A percentile compares a stretch with the other conserved stretches of the same genome.
Evolutionary conservation across 2,888 invertebrate genomes (phyloP).

Genomic region (Cataglyphis rosenhaueri): DNA sequence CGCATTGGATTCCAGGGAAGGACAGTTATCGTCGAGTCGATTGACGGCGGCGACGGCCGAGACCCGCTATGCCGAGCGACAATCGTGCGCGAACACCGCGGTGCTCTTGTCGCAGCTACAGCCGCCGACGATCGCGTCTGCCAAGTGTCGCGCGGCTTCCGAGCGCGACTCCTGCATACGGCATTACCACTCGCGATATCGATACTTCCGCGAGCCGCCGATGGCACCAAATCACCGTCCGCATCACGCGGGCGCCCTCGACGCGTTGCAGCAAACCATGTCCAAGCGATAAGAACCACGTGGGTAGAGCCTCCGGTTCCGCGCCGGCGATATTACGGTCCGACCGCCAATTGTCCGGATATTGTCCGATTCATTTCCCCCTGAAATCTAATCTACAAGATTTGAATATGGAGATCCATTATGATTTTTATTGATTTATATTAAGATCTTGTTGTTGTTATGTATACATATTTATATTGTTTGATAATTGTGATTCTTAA

Average conservation of each 20-base stretch:
- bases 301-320: neutral
- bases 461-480: neutral
- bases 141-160: slow-evolving; percentile 66
- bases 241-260: slow-evolving; percentile 17
- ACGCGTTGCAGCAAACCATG: slow-evolving; percentile 37
- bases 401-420: neutral
- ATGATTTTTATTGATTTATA: neutral
- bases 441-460: neutral
- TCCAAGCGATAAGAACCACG: slow-evolving; percentile 46
- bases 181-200: slow-evolving; percentile 69
- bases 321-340: neutral
- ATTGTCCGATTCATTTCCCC: neutral
- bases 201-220: slow-evolving; percentile 49
- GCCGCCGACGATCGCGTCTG: slow-evolving; percentile 55
- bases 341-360: slow-evolving; percentile 25
- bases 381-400: neutral
- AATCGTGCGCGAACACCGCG: slow-evolving; percentile 71
- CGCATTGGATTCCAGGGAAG: slow-evolving; percentile 53
- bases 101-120: slow-evolving; percentile 68
- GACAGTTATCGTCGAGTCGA: neutral
- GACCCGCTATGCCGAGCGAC: slow-evolving; percentile 27
- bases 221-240: neutral
- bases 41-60: slow-evolving; percentile 41
- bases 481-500: neutral
- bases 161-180: slow-evolving; percentile 73